Percentiles rank a stretch among this genome's conserved stretches.
Conservation (phyloP, 2,113 vertebrate genomes). For the Cyanoderma ruficeps region DNA sequence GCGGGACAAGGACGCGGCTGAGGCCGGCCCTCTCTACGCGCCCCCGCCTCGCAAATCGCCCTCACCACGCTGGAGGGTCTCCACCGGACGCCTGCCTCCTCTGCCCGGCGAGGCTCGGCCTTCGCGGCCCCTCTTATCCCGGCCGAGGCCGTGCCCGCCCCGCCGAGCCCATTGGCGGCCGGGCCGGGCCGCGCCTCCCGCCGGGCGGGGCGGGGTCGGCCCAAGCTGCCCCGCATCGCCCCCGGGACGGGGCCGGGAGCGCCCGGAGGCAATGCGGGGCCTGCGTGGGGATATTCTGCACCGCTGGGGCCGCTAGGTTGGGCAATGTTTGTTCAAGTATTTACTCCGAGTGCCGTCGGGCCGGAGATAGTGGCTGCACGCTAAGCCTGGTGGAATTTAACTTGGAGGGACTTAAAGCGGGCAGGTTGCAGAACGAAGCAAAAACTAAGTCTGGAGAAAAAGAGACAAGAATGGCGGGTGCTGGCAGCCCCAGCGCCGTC, state of each 20-base stretch:
- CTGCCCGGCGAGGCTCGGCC: rapidly evolving
- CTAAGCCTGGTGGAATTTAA: not conserved
- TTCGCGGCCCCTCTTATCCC: not conserved
- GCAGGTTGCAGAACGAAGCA: not conserved
- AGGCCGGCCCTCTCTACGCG: not conserved
- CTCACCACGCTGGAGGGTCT: rapidly evolving
- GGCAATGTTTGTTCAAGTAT: not conserved
- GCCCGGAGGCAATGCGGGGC: rapidly evolving
- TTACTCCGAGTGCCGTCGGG: not conserved
- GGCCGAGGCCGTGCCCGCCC: not conserved
- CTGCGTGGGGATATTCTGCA: rapidly evolving
- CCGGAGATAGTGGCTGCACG: not conserved
- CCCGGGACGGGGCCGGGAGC: rapidly evolving
- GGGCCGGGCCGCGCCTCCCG: not conserved
- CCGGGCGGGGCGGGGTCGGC: not conserved
- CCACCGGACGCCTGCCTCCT: rapidly evolving
- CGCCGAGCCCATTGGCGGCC: not conserved
- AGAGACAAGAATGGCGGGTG: not conserved
- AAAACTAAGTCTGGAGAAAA: not conserved
- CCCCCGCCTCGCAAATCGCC: rapidly evolving
- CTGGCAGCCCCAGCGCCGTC: not conserved
- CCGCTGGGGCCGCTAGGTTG: not conserved
- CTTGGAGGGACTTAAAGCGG: not conserved
- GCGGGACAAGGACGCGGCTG: not conserved
- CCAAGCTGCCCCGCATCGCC: rapidly evolving